Evolutionary conservation across 2,888 invertebrate genomes (phyloP).

Genomic region (Sabellastarte sp.): DNA sequence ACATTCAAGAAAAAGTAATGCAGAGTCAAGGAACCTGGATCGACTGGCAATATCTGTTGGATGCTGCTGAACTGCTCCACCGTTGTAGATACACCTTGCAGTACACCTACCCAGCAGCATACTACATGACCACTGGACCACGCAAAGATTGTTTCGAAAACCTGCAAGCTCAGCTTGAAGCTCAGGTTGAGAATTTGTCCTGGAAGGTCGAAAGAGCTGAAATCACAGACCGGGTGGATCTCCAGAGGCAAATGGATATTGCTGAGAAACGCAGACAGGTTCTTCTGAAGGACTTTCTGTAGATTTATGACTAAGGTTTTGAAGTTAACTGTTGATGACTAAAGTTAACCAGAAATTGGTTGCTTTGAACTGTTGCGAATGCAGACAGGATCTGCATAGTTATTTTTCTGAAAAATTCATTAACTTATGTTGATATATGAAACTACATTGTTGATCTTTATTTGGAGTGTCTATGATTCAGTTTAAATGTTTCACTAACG

Average conservation of each 20-base stretch:
- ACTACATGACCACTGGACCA: slow-evolving; percentile 92
- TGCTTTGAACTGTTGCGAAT: no score
- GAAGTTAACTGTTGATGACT: no score
- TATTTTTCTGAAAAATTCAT: no score
- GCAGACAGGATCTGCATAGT: no score
- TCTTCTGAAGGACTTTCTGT: background rate
- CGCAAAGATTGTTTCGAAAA: slow-evolving; percentile 68
- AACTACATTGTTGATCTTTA: no score
- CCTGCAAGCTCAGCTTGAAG: slow-evolving; percentile 92
- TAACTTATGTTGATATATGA: no score
- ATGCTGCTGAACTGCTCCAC: slow-evolving; percentile 82
- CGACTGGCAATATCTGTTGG: slow-evolving; percentile 98
- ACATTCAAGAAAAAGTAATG: slow-evolving; percentile 91
- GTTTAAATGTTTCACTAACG: no score
- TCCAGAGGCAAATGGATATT: background rate
- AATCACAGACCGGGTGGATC: slow-evolving; percentile 83
- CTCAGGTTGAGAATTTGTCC: slow-evolving; percentile 97
- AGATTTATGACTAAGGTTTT: no score
- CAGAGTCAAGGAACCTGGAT: slow-evolving; percentile 95
- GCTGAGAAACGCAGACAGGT: background rate
- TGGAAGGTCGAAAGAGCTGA: slow-evolving; percentile 99
- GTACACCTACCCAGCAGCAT: slow-evolving; percentile 98
- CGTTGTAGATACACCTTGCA: slow-evolving; percentile 93
- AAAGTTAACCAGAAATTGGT: no score
- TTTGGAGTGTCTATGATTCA: no score